These are phyloP conservation scores for Formica exsecta DNA, from an alignment of 1,140 invertebrate species.

Conservation along the genomic window DNA sequence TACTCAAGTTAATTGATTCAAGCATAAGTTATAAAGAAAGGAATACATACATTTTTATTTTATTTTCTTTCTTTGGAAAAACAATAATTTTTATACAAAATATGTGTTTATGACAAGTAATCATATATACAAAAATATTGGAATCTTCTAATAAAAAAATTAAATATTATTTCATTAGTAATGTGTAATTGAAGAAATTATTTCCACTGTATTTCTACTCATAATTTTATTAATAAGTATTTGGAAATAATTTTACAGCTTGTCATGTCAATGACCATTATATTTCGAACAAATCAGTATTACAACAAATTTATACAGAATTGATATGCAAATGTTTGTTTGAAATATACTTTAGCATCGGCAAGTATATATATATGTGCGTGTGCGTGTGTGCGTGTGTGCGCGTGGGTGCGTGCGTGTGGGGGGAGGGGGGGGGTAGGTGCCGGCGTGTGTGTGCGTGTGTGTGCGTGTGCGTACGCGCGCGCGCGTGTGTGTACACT, in stretches of 20 bases:
- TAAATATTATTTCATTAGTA: not conserved
- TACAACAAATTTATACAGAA: not conserved
- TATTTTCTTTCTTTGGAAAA: not conserved
- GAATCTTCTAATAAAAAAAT: not conserved
- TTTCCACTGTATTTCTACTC: not conserved
- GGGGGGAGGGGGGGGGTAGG: no score
- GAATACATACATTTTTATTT: not conserved
- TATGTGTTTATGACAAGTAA: not conserved
- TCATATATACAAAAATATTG: not conserved
- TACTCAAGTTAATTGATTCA: not conserved
- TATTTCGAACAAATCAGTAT: not conserved
- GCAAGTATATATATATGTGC: no score
- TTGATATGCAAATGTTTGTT: not conserved
- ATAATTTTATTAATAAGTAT: no score
- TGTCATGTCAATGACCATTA: not conserved
- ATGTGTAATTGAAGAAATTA: not conserved
- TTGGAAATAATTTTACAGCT: no score
- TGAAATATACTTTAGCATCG: not conserved
- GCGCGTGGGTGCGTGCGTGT: no score
- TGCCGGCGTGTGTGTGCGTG: no score
- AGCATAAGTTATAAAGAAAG: not conserved
- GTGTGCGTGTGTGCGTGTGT: no score
- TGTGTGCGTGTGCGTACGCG: no score
- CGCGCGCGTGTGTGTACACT: no score
- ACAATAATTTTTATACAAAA: not conserved